Evolutionary conservation across 2,797 vertebrate species (phyloP).

Genomic region (Leptoclinus maculatus): DNA sequence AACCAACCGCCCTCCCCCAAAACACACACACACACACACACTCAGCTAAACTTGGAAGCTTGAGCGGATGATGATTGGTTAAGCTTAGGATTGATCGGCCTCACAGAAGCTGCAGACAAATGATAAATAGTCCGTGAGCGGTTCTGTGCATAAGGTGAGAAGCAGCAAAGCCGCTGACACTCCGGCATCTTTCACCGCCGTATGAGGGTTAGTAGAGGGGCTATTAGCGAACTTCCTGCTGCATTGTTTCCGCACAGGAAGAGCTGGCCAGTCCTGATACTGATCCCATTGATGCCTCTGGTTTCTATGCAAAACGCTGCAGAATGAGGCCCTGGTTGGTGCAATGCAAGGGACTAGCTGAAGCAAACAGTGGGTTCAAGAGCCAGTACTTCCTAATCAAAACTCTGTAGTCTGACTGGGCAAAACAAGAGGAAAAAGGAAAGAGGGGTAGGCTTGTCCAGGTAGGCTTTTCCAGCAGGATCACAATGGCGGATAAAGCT

Average conservation of each 20-base stretch:
- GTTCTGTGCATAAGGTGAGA: constrained; percentile 25
- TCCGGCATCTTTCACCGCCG: constrained; percentile 47
- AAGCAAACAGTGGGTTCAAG: constrained; percentile 73
- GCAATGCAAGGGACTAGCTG: constrained; percentile 42
- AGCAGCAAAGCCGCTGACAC: constrained; percentile 56
- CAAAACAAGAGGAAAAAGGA: constrained; percentile 79
- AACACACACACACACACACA: constrained; percentile 1
- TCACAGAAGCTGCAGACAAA: constrained; percentile 36
- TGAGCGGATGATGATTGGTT: constrained; percentile 43
- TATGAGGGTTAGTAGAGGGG: constrained; percentile 49
- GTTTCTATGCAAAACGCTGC: constrained; percentile 63
- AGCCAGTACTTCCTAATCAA: constrained; percentile 81
- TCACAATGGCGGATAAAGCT: constrained; percentile 50
- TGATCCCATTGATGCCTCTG: constrained; percentile 71
- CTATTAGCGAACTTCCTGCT: constrained; percentile 86
- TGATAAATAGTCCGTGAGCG: constrained; percentile 45
- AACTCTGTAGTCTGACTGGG: constrained; percentile 66
- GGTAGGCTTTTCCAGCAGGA: constrained; percentile 58
- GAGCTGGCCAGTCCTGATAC: constrained; percentile 85
- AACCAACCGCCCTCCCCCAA: constrained; percentile 2
- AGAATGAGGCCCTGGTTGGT: constrained; percentile 47
- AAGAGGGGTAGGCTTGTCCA: constrained; percentile 62
- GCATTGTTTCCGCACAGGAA: constrained; percentile 86
- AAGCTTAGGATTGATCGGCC: constrained; percentile 53
- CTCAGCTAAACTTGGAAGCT: constrained; percentile 38